Conservation (phyloP, 2,888 invertebrate species). For the Leucoma salicis region DNA sequence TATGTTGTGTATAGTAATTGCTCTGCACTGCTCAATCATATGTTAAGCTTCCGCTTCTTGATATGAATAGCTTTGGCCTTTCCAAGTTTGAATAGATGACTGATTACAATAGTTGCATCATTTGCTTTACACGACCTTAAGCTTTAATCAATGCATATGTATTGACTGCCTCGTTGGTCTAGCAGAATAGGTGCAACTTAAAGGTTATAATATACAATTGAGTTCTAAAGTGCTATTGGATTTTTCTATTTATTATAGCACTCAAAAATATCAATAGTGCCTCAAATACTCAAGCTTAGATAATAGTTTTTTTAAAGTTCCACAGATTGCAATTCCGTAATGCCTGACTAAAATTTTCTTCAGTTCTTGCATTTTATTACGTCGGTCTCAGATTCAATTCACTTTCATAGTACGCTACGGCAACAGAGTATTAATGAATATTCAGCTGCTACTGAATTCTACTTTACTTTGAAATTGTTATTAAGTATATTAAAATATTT, state of each 20-base stretch:
- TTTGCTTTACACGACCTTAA: conserved; percentile 15
- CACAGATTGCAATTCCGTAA: conserved; percentile 8
- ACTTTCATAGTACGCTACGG: neutral
- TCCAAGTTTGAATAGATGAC: conserved; percentile 31
- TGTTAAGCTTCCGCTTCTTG: conserved; percentile 24
- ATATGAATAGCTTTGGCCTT: conserved; percentile 29
- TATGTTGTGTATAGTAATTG: conserved; percentile 9
- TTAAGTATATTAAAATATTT: neutral
- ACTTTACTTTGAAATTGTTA: neutral
- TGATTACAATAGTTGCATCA: conserved; percentile 30
- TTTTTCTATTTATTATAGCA: too few relatives aligned
- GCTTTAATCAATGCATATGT: neutral
- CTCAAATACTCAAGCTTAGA: neutral
- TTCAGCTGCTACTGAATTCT: neutral
- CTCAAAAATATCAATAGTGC: conserved; percentile 10
- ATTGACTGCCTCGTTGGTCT: too few relatives aligned
- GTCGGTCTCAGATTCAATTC: neutral
- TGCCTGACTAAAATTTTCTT: conserved; percentile 1
- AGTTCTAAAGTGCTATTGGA: too few relatives aligned
- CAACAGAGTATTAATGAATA: neutral
- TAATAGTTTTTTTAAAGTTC: neutral
- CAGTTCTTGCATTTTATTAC: conserved; percentile 1
- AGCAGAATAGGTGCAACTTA: too few relatives aligned
- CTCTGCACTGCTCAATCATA: conserved; percentile 28
- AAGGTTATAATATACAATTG: too few relatives aligned